A percentile compares a stretch with the other conserved stretches of the same genome.
phyloP scores from a whole-genome alignment of 2,113 vertebrate species.

The Aspiorhynchus laticeps region DNA sequence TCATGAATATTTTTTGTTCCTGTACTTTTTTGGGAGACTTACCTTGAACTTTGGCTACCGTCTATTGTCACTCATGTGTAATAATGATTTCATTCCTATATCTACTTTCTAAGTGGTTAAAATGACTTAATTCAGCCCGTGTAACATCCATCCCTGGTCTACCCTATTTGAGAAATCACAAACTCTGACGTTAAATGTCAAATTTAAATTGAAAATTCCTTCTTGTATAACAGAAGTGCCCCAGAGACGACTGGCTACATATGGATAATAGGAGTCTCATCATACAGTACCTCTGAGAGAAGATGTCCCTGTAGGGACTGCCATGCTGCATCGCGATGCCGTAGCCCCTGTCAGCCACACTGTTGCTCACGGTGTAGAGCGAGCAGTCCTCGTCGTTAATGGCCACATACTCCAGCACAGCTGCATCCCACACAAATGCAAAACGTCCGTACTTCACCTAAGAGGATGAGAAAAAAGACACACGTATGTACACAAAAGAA shows the following conservation, averaged over 20 bases:
- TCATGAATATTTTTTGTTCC: too few species aligned
- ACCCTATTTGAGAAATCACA: not conserved
- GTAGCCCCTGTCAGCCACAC: slow-evolving; percentile 89
- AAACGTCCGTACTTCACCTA: slow-evolving; percentile 96
- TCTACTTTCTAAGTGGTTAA: not conserved
- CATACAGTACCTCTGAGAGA: slow-evolving; percentile 91
- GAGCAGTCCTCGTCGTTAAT: slow-evolving; percentile 96
- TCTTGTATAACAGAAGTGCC: not conserved
- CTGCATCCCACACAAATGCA: slow-evolving; percentile 96
- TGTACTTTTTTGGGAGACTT: too few species aligned
- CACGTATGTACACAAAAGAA: slow-evolving; percentile 21
- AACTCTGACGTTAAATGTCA: not conserved
- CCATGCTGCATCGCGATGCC: slow-evolving; percentile 97
- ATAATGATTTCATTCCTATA: not conserved
- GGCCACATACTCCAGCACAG: slow-evolving; percentile 93
- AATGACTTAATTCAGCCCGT: not conserved
- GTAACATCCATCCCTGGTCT: not conserved
- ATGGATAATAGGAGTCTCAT: not conserved
- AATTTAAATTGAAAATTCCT: not conserved
- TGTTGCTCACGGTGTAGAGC: slow-evolving; percentile 90
- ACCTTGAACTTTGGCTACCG: too few species aligned
- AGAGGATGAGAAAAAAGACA: slow-evolving; percentile 18
- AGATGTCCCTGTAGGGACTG: slow-evolving; percentile 95
- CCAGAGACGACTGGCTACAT: not conserved
- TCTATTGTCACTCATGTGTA: not conserved